These are phyloP conservation scores for Anthopleura sola DNA, from an alignment of 64 coral and sea anemone species.

Conservation along the genomic window DNA sequence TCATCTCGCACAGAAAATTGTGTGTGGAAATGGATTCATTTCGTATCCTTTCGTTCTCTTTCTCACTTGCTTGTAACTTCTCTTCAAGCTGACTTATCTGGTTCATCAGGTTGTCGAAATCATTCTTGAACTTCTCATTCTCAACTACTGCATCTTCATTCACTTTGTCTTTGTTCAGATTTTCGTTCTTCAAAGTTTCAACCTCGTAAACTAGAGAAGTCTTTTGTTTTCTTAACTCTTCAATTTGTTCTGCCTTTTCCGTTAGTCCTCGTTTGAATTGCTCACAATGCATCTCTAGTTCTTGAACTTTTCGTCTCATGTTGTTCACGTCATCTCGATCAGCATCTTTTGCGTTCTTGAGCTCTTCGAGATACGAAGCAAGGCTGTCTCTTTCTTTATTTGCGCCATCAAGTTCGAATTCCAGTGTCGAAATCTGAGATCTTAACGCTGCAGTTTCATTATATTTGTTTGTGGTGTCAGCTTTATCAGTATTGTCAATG, in stretches of 20 bases:
- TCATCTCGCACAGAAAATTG: slow-evolving; percentile 64
- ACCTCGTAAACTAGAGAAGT: slow-evolving; percentile 30
- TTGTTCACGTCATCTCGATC: slow-evolving; percentile 61
- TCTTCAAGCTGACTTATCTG: slow-evolving; percentile 35
- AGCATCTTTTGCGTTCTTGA: slow-evolving; percentile 50
- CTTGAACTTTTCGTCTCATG: slow-evolving; percentile 43
- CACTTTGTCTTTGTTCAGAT: slow-evolving; percentile 29
- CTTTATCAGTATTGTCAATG: neutral
- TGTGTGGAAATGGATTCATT: slow-evolving; percentile 73
- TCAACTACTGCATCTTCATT: slow-evolving; percentile 36
- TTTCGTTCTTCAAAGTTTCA: slow-evolving; percentile 41
- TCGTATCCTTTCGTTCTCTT: slow-evolving; percentile 75
- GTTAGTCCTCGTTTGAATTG: slow-evolving; percentile 34
- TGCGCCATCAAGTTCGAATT: slow-evolving; percentile 44
- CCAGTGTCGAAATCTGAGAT: slow-evolving; percentile 45
- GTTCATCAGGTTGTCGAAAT: slow-evolving; percentile 23
- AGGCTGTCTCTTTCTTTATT: slow-evolving; percentile 49
- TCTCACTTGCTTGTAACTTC: slow-evolving; percentile 44
- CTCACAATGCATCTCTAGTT: slow-evolving; percentile 51
- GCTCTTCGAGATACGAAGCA: slow-evolving; percentile 56
- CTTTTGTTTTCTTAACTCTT: slow-evolving; percentile 43
- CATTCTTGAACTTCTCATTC: slow-evolving; percentile 16
- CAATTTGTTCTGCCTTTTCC: slow-evolving; percentile 27
- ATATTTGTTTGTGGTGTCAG: neutral
- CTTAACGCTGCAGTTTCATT: slow-evolving; percentile 18